Percentiles rank a stretch among this genome's conserved stretches.
phyloP scores from a whole-genome alignment of 2,113 vertebrate species.

The Arizona elegans region DNA sequence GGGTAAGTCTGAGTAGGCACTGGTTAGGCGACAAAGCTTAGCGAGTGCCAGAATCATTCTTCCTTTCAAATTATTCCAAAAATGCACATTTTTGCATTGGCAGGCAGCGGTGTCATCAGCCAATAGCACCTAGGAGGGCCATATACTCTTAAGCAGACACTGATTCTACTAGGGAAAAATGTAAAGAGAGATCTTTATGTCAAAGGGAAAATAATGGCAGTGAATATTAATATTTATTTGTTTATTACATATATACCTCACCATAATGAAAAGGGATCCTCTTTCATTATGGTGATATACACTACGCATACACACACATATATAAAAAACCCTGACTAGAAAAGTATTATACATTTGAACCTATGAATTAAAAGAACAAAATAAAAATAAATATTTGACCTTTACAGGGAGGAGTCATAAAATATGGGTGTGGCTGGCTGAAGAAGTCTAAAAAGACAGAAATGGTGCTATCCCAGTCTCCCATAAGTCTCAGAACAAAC shows the following conservation, averaged over 20 bases:
- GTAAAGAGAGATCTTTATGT: not conserved
- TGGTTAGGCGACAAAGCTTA: not conserved
- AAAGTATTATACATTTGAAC: too few relatives aligned
- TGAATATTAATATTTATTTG: not conserved
- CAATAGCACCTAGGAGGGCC: not conserved
- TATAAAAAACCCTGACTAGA: too few relatives aligned
- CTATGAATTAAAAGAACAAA: too few relatives aligned
- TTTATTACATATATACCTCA: not conserved
- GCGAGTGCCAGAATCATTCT: not conserved
- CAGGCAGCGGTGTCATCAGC: not conserved
- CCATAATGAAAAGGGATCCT: not conserved
- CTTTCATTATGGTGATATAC: not conserved
- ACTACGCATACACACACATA: too few relatives aligned
- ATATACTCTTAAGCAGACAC: not conserved
- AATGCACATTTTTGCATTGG: not conserved
- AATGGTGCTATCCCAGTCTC: too few relatives aligned
- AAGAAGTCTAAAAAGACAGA: too few relatives aligned
- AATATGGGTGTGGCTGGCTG: too few relatives aligned
- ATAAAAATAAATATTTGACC: too few relatives aligned
- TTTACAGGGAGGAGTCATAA: too few relatives aligned
- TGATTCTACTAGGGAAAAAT: not conserved
- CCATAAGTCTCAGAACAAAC: too few relatives aligned
- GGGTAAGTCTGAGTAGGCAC: not conserved
- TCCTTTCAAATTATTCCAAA: not conserved
- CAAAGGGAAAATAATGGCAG: not conserved